Base-by-base conservation (phyloP, 1,140 invertebrate genomes). In the Luehdorfia chinensis region DNA sequence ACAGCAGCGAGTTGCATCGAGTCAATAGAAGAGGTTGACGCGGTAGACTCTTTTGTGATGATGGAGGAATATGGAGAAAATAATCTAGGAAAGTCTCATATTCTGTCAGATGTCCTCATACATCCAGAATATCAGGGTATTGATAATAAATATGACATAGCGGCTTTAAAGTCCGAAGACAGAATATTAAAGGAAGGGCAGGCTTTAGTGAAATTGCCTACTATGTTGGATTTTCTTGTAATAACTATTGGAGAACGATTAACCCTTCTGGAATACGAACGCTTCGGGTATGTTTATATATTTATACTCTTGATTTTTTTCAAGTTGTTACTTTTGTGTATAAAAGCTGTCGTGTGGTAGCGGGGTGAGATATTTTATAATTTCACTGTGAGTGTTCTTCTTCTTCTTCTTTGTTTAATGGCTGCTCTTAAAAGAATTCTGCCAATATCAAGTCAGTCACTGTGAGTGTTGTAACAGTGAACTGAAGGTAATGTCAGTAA, bases 1-100 rank as follows among this genome's bases (percentile, higher is more conserved):
- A 85, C 78, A 4, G 71, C 78, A 1, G 78, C 76, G 2, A 84
- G 76, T 47, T 84, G 80, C 50, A 66, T 80, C 14, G 73, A 75
- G 7, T 59, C 75, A 0, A 68, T 83, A 12, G 71, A 84, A 19
- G 70, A 78, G 39, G 52, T 69, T 16, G 71, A 80, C 27, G 60
- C 71, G 1, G 47, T 78, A 15, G 75, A 78, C 21, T 57, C 63
- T 6, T 77, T 77, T 50, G 57, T 83, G 2, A 73, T 84, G 32
- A 64, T 69, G 49, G 66, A 67, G 21, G 47, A 48, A 3, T 66
- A 66, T 12, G 60, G 58, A 12, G 50, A 47, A n/a, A 14, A 30
- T 0, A 14, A 9, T 21, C 25, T 41, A 3, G 61, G 55, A 1
- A 48, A n/a, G 4, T 44, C 44, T 1, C 66, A 73, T 33, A 15